phyloP scores from a whole-genome alignment of 1,140 invertebrate genomes.

The Rhynchophorus ferrugineus region DNA sequence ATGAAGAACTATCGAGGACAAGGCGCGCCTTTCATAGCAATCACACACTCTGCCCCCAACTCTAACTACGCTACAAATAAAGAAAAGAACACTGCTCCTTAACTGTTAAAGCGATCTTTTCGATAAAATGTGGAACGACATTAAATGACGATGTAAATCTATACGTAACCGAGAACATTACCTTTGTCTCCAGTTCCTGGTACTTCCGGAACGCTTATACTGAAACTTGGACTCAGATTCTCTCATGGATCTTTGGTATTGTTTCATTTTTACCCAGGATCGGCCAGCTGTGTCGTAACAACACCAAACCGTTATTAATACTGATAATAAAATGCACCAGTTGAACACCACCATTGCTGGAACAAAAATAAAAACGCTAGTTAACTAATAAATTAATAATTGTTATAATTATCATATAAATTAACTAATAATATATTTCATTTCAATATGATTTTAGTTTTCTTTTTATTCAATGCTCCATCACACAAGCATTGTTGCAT shows the following conservation, averaged over 20 bases:
- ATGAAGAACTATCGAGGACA: constrained; percentile 15
- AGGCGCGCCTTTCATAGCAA: constrained; percentile 10
- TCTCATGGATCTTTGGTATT: constrained; percentile 76
- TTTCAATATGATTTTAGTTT: too few relatives aligned
- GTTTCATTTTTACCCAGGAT: constrained; percentile 92
- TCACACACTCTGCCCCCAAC: constrained; percentile 4
- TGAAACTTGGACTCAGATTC: constrained; percentile 66
- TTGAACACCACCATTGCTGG: constrained; percentile 75
- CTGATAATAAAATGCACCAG: constrained; percentile 65
- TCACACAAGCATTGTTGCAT: too few relatives aligned
- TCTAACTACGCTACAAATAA: constrained; percentile 17
- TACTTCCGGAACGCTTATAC: constrained; percentile 71
- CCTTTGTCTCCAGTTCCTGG: constrained; percentile 84
- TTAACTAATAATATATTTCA: too few relatives aligned
- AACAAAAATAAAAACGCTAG: constrained; percentile 18
- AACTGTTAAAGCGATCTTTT: too few relatives aligned
- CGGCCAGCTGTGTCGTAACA: constrained; percentile 80
- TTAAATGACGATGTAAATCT: too few relatives aligned
- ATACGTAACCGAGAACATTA: too few relatives aligned
- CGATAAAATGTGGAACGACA: too few relatives aligned
- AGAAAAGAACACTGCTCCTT: too few relatives aligned
- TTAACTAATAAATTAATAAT: too few relatives aligned
- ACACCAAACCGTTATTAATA: constrained; percentile 78
- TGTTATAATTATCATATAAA: too few relatives aligned
- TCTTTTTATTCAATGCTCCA: too few relatives aligned